phyloP scores from a whole-genome alignment of 2,113 vertebrate species.

The Onychostruthus taczanowskii region DNA sequence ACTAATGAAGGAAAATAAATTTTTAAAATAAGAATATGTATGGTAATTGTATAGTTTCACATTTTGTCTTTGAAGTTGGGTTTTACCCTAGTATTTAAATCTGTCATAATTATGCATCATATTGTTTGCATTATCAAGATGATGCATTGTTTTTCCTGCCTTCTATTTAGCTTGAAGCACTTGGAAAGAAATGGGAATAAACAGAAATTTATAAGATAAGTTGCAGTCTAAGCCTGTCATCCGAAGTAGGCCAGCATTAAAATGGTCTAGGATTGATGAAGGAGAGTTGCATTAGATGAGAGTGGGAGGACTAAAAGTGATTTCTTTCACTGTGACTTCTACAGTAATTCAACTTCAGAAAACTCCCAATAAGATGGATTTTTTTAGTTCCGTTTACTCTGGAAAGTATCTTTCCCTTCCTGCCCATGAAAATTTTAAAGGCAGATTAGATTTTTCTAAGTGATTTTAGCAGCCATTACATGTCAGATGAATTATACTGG shows the following conservation, averaged over 20 bases:
- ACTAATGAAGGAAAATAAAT: neutral
- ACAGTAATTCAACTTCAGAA: neutral
- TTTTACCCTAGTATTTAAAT: neutral
- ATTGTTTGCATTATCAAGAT: neutral
- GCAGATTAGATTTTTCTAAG: neutral
- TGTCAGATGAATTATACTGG: neutral
- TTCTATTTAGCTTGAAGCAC: neutral
- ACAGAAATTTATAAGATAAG: neutral
- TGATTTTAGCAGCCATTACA: neutral
- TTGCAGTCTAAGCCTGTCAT: neutral
- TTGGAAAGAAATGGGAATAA: neutral
- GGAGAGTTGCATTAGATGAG: neutral
- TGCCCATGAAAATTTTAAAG: neutral
- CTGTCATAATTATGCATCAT: neutral
- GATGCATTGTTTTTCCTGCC: neutral
- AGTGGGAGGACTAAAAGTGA: constrained; percentile 17
- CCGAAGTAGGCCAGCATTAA: constrained; percentile 2
- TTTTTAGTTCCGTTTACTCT: neutral
- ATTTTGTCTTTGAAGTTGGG: neutral
- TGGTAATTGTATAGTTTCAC: neutral
- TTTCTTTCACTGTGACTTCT: neutral
- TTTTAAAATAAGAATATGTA: neutral
- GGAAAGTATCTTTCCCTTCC: neutral
- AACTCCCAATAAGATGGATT: neutral
- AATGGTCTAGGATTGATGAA: neutral